Evolutionary conservation across 2,888 invertebrate genomes (phyloP), one percentile per base, ranked within the genome.

Genomic region (Diogma glabrata): DNA sequence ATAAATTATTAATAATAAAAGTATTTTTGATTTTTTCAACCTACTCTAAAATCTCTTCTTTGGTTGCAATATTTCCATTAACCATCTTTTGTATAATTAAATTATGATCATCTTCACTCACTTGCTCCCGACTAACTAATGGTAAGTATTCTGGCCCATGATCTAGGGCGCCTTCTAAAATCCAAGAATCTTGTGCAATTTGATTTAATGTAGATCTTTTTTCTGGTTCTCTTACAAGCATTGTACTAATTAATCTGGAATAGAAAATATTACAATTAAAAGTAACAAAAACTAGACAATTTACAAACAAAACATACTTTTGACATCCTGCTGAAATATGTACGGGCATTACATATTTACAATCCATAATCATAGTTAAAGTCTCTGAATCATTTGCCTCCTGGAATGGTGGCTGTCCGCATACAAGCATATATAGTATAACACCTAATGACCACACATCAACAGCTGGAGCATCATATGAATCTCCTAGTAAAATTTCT

Each of bases 371-470:
- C 91, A 94, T 96, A 24, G 95, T 97, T 51, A 99, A 74, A 1
- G 99, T 99, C 77, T 99, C 99, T 63, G 94, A 95, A 72, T 99
- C 99, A 71, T 97, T 99, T 24, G 96, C 95, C 74, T 97, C 97
- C 73, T 96, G 95, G 70, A 99, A 99, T 6, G 99, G 99, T 28
- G 96, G 87, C 66, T 89, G 86, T 6, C 99, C 99, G 70, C 92
- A 93, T 5, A 97, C 96, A 63, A 99, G 75, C 96, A 99, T 99
- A 72, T 90, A 99, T 43, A 99, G 75, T 64, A 99, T 96, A 14
- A 99, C 99, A 52, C 99, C 99, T 52, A 99, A 76, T 6, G 95
- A 96, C 99, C 99, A 99, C 50, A 99, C 90, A 75, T 99, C 96
- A 58, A 99, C 97, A 58, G 96, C 96, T 17, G 96, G 96, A 36